Evolutionary conservation across 2,113 vertebrate species (phyloP).

Genomic region (Leuciscus idus): DNA sequence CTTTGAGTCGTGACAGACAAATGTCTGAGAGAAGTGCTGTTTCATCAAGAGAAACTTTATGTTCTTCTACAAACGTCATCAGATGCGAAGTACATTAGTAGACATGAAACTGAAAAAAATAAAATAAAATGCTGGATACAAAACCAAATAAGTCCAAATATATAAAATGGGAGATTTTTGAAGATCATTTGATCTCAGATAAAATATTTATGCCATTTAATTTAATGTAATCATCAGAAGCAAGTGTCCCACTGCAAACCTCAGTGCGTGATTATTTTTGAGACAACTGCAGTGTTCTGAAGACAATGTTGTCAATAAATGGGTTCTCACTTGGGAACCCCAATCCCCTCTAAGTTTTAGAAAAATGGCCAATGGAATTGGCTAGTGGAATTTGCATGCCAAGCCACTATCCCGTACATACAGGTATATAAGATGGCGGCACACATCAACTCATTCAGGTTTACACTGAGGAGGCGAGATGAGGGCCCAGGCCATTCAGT

Average conservation of each 20-base stretch:
- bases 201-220: background rate
- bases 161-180: background rate
- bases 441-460: no score
- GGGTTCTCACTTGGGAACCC: no score
- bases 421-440: no score
- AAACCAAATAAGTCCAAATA: background rate
- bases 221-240: background rate
- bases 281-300: background rate
- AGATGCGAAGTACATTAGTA: background rate
- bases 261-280: background rate
- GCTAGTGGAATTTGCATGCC: no score
- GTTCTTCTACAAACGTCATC: background rate
- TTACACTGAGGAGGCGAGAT: no score
- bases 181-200: background rate
- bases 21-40: background rate
- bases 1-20: background rate
- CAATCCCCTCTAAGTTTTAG: no score
- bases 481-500: no score
- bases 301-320: background rate
- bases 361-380: no score
- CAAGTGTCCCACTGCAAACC: background rate
- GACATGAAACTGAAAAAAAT: background rate
- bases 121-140: background rate
- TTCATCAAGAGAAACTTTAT: slow-evolving; percentile 11
- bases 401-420: no score